Evolutionary conservation across 64 coral and sea anemone genomes (phyloP).

Genomic region (Montipora sp.): DNA sequence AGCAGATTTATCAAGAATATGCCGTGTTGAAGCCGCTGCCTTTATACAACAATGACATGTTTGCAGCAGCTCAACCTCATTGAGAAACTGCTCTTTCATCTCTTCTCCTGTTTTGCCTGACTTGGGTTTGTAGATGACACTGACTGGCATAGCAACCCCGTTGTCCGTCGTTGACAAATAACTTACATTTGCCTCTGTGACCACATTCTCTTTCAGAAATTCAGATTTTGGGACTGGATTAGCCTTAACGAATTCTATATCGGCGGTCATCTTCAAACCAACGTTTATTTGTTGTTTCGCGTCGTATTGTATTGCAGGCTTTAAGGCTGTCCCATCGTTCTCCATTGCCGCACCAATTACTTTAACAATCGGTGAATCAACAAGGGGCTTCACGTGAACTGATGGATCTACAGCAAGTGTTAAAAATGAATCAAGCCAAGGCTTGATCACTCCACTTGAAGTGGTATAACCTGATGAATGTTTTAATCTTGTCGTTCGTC

Average conservation of each 20-base stretch:
- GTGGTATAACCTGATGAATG: too few relatives aligned
- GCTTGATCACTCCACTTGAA: too few relatives aligned
- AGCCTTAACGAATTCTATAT: conserved; percentile 63
- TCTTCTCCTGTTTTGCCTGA: conserved; percentile 64
- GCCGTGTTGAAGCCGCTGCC: neutral
- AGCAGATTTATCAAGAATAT: conserved; percentile 1
- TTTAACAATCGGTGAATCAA: conserved; percentile 53
- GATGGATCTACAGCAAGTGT: neutral
- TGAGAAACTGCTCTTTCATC: conserved; percentile 72
- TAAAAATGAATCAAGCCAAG: too few relatives aligned
- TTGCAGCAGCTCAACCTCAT: conserved; percentile 26
- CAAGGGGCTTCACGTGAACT: conserved; percentile 11
- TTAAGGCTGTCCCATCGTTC: conserved; percentile 69
- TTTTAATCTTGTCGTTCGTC: too few relatives aligned
- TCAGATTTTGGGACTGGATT: conserved; percentile 57
- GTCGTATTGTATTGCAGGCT: conserved; percentile 72
- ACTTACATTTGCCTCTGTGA: conserved; percentile 81
- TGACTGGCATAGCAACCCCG: conserved; percentile 51
- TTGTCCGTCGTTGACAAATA: conserved; percentile 59
- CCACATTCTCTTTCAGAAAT: conserved; percentile 54
- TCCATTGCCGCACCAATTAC: conserved; percentile 62
- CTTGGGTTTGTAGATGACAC: conserved; percentile 53
- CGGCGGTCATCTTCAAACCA: conserved; percentile 29
- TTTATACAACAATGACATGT: neutral
- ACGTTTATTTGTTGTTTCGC: conserved; percentile 50